Conservation (phyloP, 2,113 vertebrate species). For the Ictidomys tridecemlineatus region DNA sequence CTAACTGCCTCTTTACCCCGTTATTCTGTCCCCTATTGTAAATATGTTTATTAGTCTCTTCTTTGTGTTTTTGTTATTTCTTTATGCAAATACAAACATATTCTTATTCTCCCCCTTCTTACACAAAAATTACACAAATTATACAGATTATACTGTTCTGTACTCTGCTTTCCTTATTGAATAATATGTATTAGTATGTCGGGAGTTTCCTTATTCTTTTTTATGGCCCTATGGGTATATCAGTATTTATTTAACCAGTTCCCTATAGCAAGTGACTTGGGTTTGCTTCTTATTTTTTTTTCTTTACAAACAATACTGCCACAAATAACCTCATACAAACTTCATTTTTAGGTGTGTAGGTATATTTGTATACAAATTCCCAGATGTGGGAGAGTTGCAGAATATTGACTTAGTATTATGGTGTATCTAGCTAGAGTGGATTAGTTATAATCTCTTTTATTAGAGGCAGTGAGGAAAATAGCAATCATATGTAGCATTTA, state of each 20-base stretch:
- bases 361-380: not conserved
- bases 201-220: not conserved
- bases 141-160: not conserved
- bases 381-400: not conserved
- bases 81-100: not conserved
- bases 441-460: not conserved
- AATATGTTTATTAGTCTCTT: not conserved
- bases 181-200: not conserved
- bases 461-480: not conserved
- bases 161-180: not conserved
- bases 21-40: not conserved
- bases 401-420: not conserved
- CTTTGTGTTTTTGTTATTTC: not conserved
- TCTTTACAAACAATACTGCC: not conserved
- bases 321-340: not conserved
- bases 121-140: not conserved
- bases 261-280: not conserved
- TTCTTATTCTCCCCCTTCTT: not conserved
- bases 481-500: not conserved
- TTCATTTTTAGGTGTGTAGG: not conserved
- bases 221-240: not conserved
- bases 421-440: not conserved
- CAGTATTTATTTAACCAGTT: not conserved
- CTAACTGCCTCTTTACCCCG: not conserved
- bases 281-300: constrained; percentile 1